phyloP scores from a whole-genome alignment of 2,888 invertebrate species.

The Cyclophora punctaria region DNA sequence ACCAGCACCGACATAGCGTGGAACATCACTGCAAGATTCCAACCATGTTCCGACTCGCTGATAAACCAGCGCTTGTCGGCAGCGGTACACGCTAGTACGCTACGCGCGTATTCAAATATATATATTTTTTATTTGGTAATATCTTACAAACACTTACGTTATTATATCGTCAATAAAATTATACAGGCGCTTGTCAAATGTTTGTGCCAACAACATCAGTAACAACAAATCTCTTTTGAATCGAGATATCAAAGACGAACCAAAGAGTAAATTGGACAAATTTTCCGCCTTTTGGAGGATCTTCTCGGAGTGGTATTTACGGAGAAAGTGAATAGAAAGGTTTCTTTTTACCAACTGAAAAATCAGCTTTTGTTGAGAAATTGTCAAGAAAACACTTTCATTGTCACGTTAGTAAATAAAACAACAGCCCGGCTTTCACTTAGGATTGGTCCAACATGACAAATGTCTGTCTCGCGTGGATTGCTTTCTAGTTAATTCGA shows the following conservation, averaged over 20 bases:
- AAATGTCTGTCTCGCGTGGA: background rate
- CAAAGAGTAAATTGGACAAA: slow-evolving; percentile 48
- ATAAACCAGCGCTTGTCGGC: too few species aligned
- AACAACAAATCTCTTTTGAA: slow-evolving; percentile 39
- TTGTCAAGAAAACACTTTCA: background rate
- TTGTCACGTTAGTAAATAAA: background rate
- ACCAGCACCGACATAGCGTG: too few species aligned
- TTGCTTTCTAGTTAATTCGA: background rate
- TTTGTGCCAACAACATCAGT: slow-evolving; percentile 26
- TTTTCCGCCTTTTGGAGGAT: slow-evolving; percentile 54
- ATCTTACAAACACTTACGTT: too few species aligned
- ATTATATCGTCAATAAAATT: too few species aligned
- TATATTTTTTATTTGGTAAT: too few species aligned
- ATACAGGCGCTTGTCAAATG: slow-evolving; percentile 16
- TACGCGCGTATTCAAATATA: too few species aligned
- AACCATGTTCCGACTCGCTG: too few species aligned
- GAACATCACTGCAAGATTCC: slow-evolving; percentile 6
- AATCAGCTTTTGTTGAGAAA: background rate
- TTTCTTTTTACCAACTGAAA: slow-evolving; percentile 23
- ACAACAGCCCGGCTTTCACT: background rate
- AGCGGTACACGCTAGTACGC: slow-evolving; percentile 13
- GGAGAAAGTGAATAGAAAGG: slow-evolving; percentile 31
- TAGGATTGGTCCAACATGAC: background rate
- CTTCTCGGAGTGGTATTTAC: slow-evolving; percentile 32
- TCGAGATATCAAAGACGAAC: slow-evolving; percentile 45